phyloP scores from a whole-genome alignment of 2,113 vertebrate species.

The Amazona guildingii region DNA sequence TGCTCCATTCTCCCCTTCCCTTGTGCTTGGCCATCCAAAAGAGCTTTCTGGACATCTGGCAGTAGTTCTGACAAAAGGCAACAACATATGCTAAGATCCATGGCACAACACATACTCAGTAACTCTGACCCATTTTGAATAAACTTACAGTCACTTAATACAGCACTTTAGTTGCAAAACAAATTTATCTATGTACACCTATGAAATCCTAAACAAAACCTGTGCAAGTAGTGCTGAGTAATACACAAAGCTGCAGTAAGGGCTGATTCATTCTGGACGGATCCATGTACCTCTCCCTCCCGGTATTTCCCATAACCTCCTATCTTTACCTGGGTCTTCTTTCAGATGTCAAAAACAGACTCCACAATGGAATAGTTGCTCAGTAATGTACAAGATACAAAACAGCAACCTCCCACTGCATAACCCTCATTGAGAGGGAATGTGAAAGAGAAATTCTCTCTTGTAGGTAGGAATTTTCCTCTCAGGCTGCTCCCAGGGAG shows the following conservation, averaged over 20 bases:
- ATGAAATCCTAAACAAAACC: neutral
- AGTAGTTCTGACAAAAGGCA: constrained; percentile 1
- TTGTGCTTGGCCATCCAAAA: neutral
- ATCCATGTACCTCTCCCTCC: neutral
- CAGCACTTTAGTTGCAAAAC: accelerated
- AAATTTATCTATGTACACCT: neutral
- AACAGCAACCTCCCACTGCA: neutral
- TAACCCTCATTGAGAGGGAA: neutral
- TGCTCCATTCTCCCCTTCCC: neutral
- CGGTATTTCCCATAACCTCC: neutral
- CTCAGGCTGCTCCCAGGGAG: neutral
- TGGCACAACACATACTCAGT: neutral
- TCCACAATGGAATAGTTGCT: neutral
- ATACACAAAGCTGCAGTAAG: neutral
- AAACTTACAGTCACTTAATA: neutral
- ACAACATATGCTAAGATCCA: neutral
- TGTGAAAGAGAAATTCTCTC: neutral
- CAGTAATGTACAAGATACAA: neutral
- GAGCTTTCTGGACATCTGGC: constrained; percentile 15
- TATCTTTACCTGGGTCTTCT: neutral
- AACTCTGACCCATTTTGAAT: neutral
- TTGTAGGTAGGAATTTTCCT: neutral
- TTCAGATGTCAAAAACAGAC: neutral
- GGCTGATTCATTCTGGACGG: neutral
- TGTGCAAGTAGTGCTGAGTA: neutral